Conservation (phyloP, 2,113 vertebrate genomes). For the Gymnobelideus leadbeateri region DNA sequence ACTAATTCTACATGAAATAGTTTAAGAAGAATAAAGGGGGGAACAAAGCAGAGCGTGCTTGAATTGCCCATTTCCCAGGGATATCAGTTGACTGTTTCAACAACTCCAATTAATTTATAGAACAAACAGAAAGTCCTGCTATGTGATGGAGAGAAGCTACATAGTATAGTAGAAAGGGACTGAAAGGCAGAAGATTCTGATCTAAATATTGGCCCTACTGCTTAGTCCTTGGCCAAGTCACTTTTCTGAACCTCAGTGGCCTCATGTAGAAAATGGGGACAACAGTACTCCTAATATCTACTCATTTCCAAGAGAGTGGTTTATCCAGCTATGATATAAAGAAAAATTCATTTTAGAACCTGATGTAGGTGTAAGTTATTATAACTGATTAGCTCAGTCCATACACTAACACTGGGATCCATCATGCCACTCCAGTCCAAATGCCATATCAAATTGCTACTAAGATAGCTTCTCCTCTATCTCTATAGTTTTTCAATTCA, state of each 20-base stretch:
- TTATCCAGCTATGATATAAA: background rate
- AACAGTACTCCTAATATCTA: background rate
- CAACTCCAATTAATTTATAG: background rate
- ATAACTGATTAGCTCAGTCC: background rate
- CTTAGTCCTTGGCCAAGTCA: background rate
- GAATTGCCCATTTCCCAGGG: background rate
- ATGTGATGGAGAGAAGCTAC: background rate
- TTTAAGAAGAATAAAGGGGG: background rate
- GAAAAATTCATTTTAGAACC: background rate
- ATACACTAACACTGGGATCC: background rate
- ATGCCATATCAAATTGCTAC: background rate
- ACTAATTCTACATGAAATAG: conserved; percentile 2
- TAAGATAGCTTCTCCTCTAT: background rate
- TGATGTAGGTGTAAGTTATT: too few species aligned
- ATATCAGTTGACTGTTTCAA: background rate
- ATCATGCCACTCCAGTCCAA: background rate
- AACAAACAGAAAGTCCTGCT: background rate
- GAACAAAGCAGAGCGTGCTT: background rate
- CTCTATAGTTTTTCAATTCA: background rate
- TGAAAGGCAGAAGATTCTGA: background rate
- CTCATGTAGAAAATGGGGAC: background rate
- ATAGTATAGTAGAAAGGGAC: background rate
- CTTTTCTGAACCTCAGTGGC: conserved; percentile 11
- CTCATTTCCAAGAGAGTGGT: background rate
- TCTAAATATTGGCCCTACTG: background rate